phyloP scores from a whole-genome alignment of 2,113 vertebrate genomes.

The Bagarius yarrelli region DNA sequence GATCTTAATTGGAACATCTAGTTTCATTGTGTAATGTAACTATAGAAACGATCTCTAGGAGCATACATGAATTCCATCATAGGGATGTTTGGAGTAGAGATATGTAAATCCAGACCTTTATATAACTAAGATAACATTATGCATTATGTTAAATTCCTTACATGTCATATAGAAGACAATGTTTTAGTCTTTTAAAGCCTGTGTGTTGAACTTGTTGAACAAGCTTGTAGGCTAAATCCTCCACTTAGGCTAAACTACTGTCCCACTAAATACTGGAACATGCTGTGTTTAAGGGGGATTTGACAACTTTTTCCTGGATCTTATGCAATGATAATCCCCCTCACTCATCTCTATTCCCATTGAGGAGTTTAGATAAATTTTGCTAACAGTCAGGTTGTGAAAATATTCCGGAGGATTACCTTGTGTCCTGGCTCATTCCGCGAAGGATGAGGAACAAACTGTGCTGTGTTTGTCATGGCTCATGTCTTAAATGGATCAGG shows the following conservation, averaged over 20 bases:
- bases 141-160: slow-evolving; percentile 4
- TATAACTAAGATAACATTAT: background rate
- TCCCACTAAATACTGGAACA: slow-evolving; percentile 55
- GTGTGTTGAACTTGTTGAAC: background rate
- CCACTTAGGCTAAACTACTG: slow-evolving; percentile 15
- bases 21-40: slow-evolving; percentile 1
- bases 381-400: slow-evolving; percentile 59
- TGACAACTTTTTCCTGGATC: slow-evolving; percentile 74
- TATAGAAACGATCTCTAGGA: background rate
- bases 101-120: background rate
- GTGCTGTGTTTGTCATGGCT: slow-evolving; percentile 57
- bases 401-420: slow-evolving; percentile 53
- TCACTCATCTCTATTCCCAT: slow-evolving; percentile 52
- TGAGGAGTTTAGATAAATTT: slow-evolving; percentile 46
- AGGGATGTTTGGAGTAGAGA: background rate
- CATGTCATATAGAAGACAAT: background rate
- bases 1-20: slow-evolving; percentile 4
- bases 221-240: slow-evolving; percentile 9
- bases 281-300: slow-evolving; percentile 69
- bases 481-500: slow-evolving; percentile 62
- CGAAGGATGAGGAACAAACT: slow-evolving; percentile 3
- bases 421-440: slow-evolving; percentile 33
- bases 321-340: slow-evolving; percentile 77
- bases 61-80: background rate
- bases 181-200: background rate